Evolutionary conservation across 2,888 invertebrate genomes (phyloP).

Genomic region (Melieria omissa): DNA sequence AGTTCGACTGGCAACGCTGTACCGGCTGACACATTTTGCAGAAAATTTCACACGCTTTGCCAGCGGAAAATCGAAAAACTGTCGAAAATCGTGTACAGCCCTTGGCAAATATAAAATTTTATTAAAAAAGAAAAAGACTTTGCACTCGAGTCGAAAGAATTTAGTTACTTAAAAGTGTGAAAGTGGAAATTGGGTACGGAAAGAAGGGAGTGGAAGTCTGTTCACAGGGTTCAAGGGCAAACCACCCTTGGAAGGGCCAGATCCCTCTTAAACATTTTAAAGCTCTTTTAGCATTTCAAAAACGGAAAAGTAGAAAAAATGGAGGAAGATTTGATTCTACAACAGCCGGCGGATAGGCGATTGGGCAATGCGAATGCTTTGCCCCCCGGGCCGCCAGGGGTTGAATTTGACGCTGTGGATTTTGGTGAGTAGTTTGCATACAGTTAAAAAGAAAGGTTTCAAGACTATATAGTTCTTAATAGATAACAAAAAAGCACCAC

Average conservation of each 20-base stretch:
- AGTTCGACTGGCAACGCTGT: conserved; percentile 5
- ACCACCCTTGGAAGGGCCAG: no score
- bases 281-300: no score
- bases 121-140: no score
- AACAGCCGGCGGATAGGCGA: conserved; percentile 58
- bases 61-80: neutral
- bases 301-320: conserved; percentile 46
- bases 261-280: no score
- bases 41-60: conserved; percentile 23
- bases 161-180: neutral
- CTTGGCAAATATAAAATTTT: no score
- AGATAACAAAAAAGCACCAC: conserved; percentile 18
- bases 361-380: conserved; percentile 54
- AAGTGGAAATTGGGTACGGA: neutral
- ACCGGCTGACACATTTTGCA: neutral
- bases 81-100: no score
- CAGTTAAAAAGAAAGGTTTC: neutral
- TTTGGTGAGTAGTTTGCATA: conserved; percentile 44
- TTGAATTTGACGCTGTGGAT: conserved; percentile 54
- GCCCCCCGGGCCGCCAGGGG: conserved; percentile 62
- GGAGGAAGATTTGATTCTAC: conserved; percentile 60
- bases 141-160: neutral
- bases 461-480: neutral
- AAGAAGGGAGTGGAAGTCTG: no score
- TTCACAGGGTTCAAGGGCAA: no score